Evolutionary conservation across 2,888 invertebrate species (phyloP).

Genomic region (Germaria angustata): DNA sequence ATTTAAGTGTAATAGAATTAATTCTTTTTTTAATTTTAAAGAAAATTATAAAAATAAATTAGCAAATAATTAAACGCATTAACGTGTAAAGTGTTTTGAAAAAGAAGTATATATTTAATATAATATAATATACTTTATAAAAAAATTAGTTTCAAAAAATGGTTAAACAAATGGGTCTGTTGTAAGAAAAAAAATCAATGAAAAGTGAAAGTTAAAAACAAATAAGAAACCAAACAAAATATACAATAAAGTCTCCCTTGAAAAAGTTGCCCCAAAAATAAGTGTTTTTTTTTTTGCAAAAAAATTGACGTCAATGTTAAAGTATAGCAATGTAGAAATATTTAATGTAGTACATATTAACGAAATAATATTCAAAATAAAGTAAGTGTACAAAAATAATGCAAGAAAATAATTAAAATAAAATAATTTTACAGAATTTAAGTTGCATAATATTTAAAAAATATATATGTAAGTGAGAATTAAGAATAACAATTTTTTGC

Average conservation of each 20-base stretch:
- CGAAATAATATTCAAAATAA: background rate
- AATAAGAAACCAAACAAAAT: slow-evolving; percentile 31
- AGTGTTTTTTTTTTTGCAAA: slow-evolving; percentile 1
- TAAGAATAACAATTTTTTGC: slow-evolving; percentile 17
- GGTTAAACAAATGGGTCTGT: too few relatives aligned
- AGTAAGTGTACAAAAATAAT: slow-evolving; percentile 42
- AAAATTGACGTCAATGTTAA: slow-evolving; percentile 52
- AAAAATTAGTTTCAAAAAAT: too few relatives aligned
- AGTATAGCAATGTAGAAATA: background rate
- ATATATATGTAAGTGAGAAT: slow-evolving; percentile 9
- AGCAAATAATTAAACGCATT: background rate
- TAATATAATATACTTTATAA: too few relatives aligned
- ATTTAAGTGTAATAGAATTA: slow-evolving; percentile 21
- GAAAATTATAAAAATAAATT: background rate
- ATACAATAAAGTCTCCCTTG: background rate
- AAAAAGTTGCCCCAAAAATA: slow-evolving; percentile 32
- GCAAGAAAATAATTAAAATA: background rate
- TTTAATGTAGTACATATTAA: background rate
- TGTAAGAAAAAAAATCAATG: slow-evolving; percentile 58
- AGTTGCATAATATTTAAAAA: slow-evolving; percentile 60
- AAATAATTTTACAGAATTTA: background rate
- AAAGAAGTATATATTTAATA: background rate
- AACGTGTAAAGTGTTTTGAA: background rate
- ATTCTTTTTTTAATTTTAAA: background rate
- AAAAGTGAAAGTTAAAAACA: slow-evolving; percentile 63